Conservation (phyloP, 2,888 invertebrate species). For the Zonitis immaculata region DNA sequence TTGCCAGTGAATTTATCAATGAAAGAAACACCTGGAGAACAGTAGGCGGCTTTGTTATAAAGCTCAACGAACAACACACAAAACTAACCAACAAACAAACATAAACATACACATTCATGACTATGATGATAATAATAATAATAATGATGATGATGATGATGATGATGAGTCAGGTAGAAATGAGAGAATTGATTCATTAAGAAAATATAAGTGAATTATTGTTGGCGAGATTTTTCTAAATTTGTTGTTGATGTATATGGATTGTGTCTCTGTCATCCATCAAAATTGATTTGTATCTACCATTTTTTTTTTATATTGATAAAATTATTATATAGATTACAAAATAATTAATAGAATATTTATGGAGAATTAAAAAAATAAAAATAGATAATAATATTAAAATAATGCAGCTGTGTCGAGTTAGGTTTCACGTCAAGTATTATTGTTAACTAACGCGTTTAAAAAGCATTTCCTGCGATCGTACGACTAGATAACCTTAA, state of each 20-base stretch:
- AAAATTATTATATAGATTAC: neutral
- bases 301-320: neutral
- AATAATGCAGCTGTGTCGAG: conserved; percentile 20
- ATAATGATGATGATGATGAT: conserved; percentile 1
- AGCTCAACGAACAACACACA: neutral
- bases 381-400: too few species aligned
- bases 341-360: conserved; percentile 12
- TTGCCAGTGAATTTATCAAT: neutral
- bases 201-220: neutral
- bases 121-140: neutral
- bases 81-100: neutral
- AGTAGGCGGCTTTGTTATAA: conserved; percentile 16
- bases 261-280: neutral
- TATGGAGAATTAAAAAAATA: conserved; percentile 12
- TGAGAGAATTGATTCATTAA: conserved; percentile 1
- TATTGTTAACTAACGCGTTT: conserved; percentile 30
- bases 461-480: conserved; percentile 30
- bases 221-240: conserved; percentile 1
- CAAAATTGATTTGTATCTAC: neutral
- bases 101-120: too few species aligned
- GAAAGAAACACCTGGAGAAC: conserved; percentile 6
- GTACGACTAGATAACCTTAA: conserved; percentile 14
- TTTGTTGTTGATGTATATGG: too few species aligned
- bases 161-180: conserved; percentile 15
- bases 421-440: conserved; percentile 32